Evolutionary conservation across 2,888 invertebrate genomes (phyloP).

Genomic region (Harmothoe impar): DNA sequence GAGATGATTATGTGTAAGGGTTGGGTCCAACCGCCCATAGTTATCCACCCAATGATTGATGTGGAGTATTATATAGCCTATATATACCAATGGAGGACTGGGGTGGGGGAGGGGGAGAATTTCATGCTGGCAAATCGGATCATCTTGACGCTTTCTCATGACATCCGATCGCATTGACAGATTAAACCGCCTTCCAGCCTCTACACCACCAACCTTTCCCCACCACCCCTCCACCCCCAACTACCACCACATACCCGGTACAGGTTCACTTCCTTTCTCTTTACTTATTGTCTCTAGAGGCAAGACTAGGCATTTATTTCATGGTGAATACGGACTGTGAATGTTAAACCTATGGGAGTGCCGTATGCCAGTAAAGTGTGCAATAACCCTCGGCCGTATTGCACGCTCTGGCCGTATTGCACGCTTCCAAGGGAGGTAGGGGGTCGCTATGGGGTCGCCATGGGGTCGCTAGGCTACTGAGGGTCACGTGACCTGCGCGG

Average conservation of each 20-base stretch:
- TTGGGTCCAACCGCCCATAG: not conserved
- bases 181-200: not conserved
- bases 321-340: too few species aligned
- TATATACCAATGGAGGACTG: not conserved
- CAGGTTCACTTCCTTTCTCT: too few species aligned
- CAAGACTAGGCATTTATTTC: too few species aligned
- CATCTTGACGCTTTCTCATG: conserved; percentile 34
- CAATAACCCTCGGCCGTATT: too few species aligned
- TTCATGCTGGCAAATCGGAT: conserved; percentile 47
- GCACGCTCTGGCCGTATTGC: too few species aligned
- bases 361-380: too few species aligned
- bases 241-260: not conserved
- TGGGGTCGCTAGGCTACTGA: too few species aligned
- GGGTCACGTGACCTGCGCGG: too few species aligned
- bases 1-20: not conserved
- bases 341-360: too few species aligned
- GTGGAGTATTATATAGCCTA: conserved; percentile 16
- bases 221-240: not conserved
- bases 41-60: not conserved
- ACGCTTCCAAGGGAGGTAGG: too few species aligned
- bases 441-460: too few species aligned
- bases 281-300: too few species aligned
- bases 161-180: conserved; percentile 43
- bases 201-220: not conserved
- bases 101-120: conserved; percentile 23